These are phyloP conservation scores for Amorpha juglandis DNA, from an alignment of 2,888 invertebrate genomes.

Conservation along the genomic window DNA sequence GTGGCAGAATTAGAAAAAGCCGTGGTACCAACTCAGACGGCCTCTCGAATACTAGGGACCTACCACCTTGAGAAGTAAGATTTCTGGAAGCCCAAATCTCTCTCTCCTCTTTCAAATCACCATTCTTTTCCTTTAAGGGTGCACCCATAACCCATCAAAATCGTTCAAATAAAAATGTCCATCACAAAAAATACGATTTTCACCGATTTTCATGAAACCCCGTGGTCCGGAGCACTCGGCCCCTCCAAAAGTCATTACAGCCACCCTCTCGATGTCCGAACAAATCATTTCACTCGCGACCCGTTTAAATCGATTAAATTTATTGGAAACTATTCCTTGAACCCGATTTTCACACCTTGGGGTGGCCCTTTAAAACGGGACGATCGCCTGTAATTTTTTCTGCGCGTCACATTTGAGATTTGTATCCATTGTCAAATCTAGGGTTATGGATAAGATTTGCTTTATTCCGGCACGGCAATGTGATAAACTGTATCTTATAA, in stretches of 20 bases:
- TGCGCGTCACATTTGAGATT: background rate
- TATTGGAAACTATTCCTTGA: constrained; percentile 41
- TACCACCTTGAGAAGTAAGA: no score
- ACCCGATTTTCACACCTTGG: constrained; percentile 16
- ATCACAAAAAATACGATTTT: background rate
- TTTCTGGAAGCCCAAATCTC: no score
- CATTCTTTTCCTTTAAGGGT: no score
- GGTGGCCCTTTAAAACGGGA: background rate
- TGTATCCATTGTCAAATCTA: background rate
- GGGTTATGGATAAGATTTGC: no score
- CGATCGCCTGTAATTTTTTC: no score
- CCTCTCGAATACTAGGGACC: no score
- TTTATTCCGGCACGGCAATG: no score
- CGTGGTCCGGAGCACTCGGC: background rate
- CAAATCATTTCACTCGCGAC: constrained; percentile 30
- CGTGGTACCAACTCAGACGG: no score
- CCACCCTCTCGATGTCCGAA: constrained; percentile 25
- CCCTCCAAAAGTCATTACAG: constrained; percentile 21
- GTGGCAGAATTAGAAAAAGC: no score
- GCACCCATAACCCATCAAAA: no score
- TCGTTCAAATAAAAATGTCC: background rate
- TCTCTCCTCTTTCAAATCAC: no score
- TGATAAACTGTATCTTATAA: no score
- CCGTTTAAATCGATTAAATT: constrained; percentile 47
- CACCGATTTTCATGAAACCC: constrained; percentile 6